Evolutionary conservation across 1,140 invertebrate species (phyloP).

Genomic region (Druon quercuslanigerum): DNA sequence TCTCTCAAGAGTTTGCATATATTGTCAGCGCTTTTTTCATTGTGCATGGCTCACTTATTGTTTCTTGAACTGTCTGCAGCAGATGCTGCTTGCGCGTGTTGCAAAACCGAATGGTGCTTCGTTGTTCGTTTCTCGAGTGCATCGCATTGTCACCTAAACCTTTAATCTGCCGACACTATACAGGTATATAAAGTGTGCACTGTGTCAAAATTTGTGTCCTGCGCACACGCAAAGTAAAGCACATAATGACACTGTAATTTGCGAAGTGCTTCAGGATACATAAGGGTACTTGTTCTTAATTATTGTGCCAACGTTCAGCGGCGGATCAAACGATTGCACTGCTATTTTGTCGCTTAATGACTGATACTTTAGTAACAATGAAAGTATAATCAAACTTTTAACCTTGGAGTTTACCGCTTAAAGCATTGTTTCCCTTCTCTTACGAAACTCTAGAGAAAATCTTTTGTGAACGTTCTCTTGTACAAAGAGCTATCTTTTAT

Average conservation of each 20-base stretch:
- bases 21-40: not conserved
- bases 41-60: not conserved
- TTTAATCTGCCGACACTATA: constrained; percentile 22
- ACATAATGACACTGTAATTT: not conserved
- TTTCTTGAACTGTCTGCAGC: constrained; percentile 20
- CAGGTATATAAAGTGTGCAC: not conserved
- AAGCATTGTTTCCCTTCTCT: constrained; percentile 13
- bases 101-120: constrained; percentile 19
- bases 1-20: not conserved
- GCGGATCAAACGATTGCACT: constrained; percentile 24
- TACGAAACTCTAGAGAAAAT: constrained; percentile 6
- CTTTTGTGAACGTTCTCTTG: not conserved
- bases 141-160: constrained; percentile 30
- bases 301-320: constrained; percentile 5
- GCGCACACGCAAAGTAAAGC: not conserved
- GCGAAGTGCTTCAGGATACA: not conserved
- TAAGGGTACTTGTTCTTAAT: constrained; percentile 22
- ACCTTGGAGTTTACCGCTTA: constrained; percentile 2
- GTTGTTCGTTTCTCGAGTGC: not conserved
- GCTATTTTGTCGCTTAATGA: constrained; percentile 23
- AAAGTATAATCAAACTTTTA: constrained; percentile 16
- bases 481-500: too few species aligned
- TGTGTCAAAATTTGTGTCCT: constrained; percentile 2
- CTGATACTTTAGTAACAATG: constrained; percentile 23
- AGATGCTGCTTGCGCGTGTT: constrained; percentile 11